Evolutionary conservation across 2,113 vertebrate genomes (phyloP).

Genomic region (Crypturellus undulatus): DNA sequence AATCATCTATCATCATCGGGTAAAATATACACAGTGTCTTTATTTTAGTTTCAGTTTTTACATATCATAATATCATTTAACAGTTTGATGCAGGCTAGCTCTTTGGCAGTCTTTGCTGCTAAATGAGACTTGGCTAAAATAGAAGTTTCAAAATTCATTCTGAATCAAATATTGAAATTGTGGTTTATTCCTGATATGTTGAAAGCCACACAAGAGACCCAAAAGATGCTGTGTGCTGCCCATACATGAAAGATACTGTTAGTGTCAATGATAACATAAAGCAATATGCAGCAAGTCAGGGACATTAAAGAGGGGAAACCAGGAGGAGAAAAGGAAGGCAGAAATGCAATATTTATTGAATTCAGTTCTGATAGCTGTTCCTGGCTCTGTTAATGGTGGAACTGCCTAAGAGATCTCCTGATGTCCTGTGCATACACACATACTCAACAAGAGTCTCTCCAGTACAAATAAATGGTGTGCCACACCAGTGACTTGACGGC

Average conservation of each 20-base stretch:
- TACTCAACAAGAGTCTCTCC: not conserved
- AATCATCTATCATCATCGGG: not conserved
- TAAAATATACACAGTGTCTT: not conserved
- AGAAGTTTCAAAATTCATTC: not conserved
- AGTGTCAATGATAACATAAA: not conserved
- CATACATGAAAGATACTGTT: not conserved
- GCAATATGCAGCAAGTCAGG: rapidly evolving
- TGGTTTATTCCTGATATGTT: not conserved
- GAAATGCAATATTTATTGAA: not conserved
- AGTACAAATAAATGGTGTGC: not conserved
- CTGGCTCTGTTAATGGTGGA: not conserved
- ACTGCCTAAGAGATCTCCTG: not conserved
- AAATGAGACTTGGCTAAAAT: not conserved
- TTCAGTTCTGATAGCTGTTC: not conserved
- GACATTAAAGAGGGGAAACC: rapidly evolving
- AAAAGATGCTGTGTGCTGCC: not conserved
- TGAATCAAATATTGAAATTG: not conserved
- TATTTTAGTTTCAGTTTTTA: not conserved
- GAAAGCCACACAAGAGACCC: not conserved
- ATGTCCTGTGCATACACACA: rapidly evolving
- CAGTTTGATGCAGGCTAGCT: not conserved
- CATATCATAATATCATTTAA: not conserved
- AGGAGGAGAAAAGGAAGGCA: not conserved
- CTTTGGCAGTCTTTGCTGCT: not conserved
- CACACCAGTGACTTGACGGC: not conserved